These are phyloP conservation scores for Salpingus planirostris DNA, from an alignment of 2,888 invertebrate genomes.

Conservation along the genomic window DNA sequence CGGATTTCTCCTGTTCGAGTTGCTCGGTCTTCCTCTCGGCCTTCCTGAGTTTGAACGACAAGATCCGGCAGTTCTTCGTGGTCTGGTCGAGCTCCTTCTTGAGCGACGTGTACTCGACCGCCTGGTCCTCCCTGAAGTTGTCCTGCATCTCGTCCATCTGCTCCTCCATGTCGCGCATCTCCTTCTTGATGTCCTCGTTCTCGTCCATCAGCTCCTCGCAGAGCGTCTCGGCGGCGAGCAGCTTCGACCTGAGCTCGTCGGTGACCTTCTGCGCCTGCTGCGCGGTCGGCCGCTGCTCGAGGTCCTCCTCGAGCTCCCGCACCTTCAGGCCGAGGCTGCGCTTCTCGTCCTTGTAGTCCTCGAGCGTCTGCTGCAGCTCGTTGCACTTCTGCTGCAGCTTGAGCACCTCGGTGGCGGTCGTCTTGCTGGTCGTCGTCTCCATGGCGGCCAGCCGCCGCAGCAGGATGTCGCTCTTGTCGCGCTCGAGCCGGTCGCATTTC, in stretches of 20 bases:
- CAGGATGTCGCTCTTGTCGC: constrained; percentile 80
- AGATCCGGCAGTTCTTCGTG: constrained; percentile 94
- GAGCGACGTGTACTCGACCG: constrained; percentile 88
- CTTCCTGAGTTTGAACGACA: constrained; percentile 96
- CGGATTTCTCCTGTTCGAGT: constrained; percentile 75
- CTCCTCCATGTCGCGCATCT: constrained; percentile 85
- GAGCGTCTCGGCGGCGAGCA: constrained; percentile 81
- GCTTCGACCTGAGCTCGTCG: constrained; percentile 71
- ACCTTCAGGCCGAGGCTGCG: constrained; percentile 61
- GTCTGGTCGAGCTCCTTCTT: constrained; percentile 94
- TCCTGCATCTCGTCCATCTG: constrained; percentile 99
- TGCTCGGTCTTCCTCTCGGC: constrained; percentile 83
- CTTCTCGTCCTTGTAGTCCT: constrained; percentile 73
- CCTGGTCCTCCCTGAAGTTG: constrained; percentile 93
- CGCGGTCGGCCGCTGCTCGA: constrained; percentile 49
- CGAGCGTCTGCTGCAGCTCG: constrained; percentile 70
- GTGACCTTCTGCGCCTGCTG: constrained; percentile 52
- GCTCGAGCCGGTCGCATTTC: constrained; percentile 74
- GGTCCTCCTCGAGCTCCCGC: constrained; percentile 64
- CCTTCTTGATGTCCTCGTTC: constrained; percentile 89
- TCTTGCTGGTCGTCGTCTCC: constrained; percentile 68
- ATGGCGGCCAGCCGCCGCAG: constrained; percentile 67
- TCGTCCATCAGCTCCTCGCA: constrained; percentile 94
- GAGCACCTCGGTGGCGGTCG: constrained; percentile 60
- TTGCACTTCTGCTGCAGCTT: constrained; percentile 82